Conservation (phyloP, 2,888 invertebrate genomes). For the Disparrhopalites patrizii region DNA sequence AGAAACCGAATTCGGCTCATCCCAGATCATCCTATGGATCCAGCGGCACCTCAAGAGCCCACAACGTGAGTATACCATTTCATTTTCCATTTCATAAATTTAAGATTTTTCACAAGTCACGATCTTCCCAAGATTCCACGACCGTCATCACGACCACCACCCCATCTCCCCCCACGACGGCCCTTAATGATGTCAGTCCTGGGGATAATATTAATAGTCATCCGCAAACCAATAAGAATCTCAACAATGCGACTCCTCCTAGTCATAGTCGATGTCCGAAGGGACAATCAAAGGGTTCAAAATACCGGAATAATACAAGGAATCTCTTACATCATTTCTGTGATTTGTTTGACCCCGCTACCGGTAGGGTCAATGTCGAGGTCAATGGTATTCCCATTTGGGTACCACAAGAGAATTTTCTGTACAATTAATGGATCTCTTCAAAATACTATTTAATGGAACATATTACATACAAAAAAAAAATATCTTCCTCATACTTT, state of each 20-base stretch:
- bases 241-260: neutral
- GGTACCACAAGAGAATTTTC: slow-evolving; percentile 31
- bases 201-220: neutral
- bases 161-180: too few relatives aligned
- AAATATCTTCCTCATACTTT: neutral
- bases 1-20: neutral
- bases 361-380: slow-evolving; percentile 15
- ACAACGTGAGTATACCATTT: slow-evolving; percentile 22
- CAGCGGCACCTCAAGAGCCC: slow-evolving; percentile 13
- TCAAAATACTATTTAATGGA: neutral
- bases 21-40: neutral
- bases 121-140: neutral
- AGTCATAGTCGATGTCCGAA: too few relatives aligned
- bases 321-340: slow-evolving; percentile 2
- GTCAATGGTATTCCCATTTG: slow-evolving; percentile 30
- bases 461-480: neutral
- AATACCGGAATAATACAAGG: too few relatives aligned
- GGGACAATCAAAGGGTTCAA: too few relatives aligned
- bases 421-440: slow-evolving; percentile 6
- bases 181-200: too few relatives aligned
- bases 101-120: neutral
- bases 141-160: neutral
- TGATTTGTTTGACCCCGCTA: slow-evolving; percentile 18
- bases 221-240: neutral
- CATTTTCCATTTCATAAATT: neutral